These are phyloP conservation scores for Hippopotamus amphibius DNA, from an alignment of 2,113 vertebrate genomes.

Conservation along the genomic window DNA sequence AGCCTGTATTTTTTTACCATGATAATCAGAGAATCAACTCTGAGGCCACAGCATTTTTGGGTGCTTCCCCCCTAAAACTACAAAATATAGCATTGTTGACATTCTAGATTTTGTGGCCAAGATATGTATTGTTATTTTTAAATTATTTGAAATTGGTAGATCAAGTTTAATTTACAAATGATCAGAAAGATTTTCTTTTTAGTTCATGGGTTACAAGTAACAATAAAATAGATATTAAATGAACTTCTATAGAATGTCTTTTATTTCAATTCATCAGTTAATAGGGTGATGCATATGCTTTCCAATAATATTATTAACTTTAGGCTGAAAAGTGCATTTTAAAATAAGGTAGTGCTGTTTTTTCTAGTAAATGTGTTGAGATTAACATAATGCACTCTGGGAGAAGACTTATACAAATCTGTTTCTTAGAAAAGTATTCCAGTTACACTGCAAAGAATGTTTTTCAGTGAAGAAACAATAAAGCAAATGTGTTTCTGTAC, in stretches of 20 bases:
- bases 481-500: neutral
- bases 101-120: neutral
- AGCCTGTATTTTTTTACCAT: neutral
- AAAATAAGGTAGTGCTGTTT: neutral
- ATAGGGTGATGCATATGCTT: neutral
- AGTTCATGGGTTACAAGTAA: neutral
- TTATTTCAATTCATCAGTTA: neutral
- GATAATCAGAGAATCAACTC: neutral
- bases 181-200: neutral
- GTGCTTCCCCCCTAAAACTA: neutral
- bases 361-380: neutral
- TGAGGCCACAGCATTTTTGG: neutral
- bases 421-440: slow-evolving; percentile 10
- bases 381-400: neutral
- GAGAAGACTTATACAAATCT: neutral
- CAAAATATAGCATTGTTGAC: neutral
- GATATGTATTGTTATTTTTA: neutral
- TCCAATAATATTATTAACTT: neutral
- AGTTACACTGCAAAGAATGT: neutral
- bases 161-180: neutral
- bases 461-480: slow-evolving; percentile 20
- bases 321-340: neutral
- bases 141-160: neutral
- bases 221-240: neutral
- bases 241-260: neutral